Evolutionary conservation across 2,797 vertebrate genomes (phyloP).

Genomic region (Rhinichthys osculus): DNA sequence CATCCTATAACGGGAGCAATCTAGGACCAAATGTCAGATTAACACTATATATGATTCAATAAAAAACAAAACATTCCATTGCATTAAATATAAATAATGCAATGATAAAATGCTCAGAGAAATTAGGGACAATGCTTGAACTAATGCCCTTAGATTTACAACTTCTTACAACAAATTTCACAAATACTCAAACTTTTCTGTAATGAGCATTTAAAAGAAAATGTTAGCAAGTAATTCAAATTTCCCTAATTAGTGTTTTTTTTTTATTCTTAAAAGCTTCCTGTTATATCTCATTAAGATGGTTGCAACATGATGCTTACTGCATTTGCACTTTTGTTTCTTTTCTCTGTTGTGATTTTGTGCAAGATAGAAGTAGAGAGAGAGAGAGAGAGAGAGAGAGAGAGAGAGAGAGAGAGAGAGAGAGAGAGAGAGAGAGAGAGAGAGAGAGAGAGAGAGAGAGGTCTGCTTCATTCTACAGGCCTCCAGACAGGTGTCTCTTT

Average conservation of each 20-base stretch:
- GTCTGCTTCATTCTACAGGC: neutral
- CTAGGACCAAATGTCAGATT: conserved; percentile 18
- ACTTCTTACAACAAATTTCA: conserved; percentile 55
- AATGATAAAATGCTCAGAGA: neutral
- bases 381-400: neutral
- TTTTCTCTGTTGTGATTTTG: neutral
- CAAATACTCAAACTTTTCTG: conserved; percentile 51
- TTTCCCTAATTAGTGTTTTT: neutral
- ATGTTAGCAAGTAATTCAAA: conserved; percentile 7
- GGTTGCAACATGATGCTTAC: neutral
- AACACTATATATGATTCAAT: neutral
- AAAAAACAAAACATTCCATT: neutral
- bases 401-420: neutral
- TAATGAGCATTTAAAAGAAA: conserved; percentile 35
- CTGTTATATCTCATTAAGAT: neutral
- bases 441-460: neutral
- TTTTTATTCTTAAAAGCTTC: neutral
- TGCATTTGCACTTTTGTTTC: neutral
- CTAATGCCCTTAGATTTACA: neutral
- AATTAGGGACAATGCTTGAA: neutral
- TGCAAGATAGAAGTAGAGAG: neutral
- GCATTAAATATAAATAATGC: conserved; percentile 1
- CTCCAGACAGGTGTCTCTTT: conserved; percentile 45
- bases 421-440: neutral
- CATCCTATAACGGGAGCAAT: neutral